Base-by-base conservation (phyloP, 2,797 vertebrate species). In the Siniperca scherzeri region DNA sequence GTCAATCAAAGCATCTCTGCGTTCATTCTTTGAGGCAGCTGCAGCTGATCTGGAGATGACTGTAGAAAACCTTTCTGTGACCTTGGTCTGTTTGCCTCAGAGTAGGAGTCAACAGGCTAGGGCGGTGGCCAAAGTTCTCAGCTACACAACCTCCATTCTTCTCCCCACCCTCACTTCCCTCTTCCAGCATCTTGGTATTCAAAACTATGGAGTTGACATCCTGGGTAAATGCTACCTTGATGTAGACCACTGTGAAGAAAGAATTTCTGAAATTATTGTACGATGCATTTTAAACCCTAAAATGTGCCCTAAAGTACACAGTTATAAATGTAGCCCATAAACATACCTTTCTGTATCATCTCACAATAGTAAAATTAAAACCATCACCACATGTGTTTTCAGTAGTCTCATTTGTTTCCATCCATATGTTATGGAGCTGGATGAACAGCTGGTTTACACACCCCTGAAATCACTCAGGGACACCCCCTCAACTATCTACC, bases 101-200 rank as follows among this genome's bases (percentile, higher is more conserved):
- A 96, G 95, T 77, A 93, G 96, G 77, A 95, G 79, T 88, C 97
- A 97, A 55, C 86, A 90, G 74, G 94, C 95, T 46, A 96, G 94
- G 88, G 97, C 96, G 61, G 95, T 97, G 48, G 96, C 95, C 33
- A 97, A 96, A 85, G 95, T 97, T 78, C 95, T 98, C 87, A 95
- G 95, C 84, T 97, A 98, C 84, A 97, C 96, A 50, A 97, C 95
- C 0, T 95, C 97, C 74, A 93, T 96, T 9, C 97, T 99, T n/a
- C 89, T 99, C 30, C 98, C 98, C 2, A 96, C 97, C 33, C 95
- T 99, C 50, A 98, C 97, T 0, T 97, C 98, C 2, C 92, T 99
- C 42, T 98, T 99, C 89, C 97, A 97, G 77, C 98, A 99, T 86
- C 94, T 98, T 68, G 95, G 95, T 76, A 96, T 94, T 82, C 96